Evolutionary conservation across 2,888 invertebrate genomes (phyloP), one percentile per base, ranked within the genome.

Genomic region (Spodoptera picta): DNA sequence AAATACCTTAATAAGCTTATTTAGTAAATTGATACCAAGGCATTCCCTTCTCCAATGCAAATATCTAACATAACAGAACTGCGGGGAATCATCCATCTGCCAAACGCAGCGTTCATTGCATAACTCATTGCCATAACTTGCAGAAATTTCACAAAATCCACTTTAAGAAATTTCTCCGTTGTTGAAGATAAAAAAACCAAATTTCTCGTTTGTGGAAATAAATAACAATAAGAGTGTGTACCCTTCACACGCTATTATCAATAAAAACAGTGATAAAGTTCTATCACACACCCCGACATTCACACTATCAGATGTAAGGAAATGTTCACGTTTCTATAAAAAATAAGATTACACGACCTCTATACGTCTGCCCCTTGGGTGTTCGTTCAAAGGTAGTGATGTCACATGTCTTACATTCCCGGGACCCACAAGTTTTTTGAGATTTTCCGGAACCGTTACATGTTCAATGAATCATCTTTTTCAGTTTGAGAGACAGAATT

Each of bases 281-380:
- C 56, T 69, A 67, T 69, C 72, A 24, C 59, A 58, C 54, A 63
- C 56, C 63, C 65, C 51, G 24, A 60, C 68, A 70, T 76, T 75
- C 68, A 67, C 71, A 77, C 75, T 79, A 80, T 80, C 77, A 65
- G 68, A 65, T 80, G 65, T 79, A 75, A 71, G 71, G 71, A 70
- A 80, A 80, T 79, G 67, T 73, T 77, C 75, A 60, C 73, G 71
- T 77, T 77, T 73, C 67, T 74, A 80, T 79, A 77, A 79, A 79
- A 79, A 80, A 80, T 79, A 74, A 77, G 77, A 80, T 79, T 79
- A 80, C 75, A 67, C 63, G 68, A 73, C 69, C 71, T 73, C 66
- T 69, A 69, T 69, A 55, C 74, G 77, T 68, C 65, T 66, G 70
- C 65, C 78, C 78, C 74, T 71, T 53, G 80, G 75, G 77, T 60